A percentile compares a stretch with the other conserved stretches of the same genome.
Evolutionary conservation across 1,140 invertebrate genomes (phyloP).

Genomic region (Carposina sasakii): DNA sequence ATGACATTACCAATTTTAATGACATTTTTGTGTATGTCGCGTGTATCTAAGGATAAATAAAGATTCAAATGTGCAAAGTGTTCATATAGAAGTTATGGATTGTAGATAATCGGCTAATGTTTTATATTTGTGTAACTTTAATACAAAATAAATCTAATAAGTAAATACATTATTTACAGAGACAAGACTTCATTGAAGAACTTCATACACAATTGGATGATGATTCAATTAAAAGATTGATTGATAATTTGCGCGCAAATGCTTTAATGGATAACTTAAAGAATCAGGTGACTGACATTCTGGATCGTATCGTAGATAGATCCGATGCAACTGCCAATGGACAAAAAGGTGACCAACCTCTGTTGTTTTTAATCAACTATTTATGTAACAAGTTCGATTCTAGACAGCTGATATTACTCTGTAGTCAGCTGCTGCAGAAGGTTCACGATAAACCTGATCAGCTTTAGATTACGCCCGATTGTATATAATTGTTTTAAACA

Average conservation of each 20-base stretch:
- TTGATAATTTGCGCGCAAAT: slow-evolving; percentile 27
- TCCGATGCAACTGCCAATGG: neutral
- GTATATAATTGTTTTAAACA: no score
- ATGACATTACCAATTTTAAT: no score
- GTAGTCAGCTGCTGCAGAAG: slow-evolving; percentile 46
- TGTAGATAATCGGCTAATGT: no score
- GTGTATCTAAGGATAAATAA: no score
- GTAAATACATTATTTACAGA: no score
- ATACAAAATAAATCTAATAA: no score
- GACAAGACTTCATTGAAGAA: slow-evolving; percentile 36
- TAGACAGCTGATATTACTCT: slow-evolving; percentile 46
- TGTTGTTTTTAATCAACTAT: slow-evolving; percentile 36
- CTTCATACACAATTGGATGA: slow-evolving; percentile 31
- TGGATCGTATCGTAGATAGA: neutral
- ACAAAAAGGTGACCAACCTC: slow-evolving; percentile 12
- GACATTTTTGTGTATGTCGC: no score
- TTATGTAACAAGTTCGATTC: slow-evolving; percentile 34
- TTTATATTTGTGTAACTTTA: no score
- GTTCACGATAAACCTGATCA: slow-evolving; percentile 29
- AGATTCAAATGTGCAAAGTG: no score
- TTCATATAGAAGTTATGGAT: no score
- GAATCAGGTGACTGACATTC: neutral
- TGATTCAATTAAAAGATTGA: slow-evolving; percentile 30
- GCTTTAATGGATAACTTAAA: slow-evolving; percentile 25
- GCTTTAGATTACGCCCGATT: no score